These are phyloP conservation scores for Burhinus oedicnemus DNA, from an alignment of 2,113 vertebrate species.

Conservation along the genomic window DNA sequence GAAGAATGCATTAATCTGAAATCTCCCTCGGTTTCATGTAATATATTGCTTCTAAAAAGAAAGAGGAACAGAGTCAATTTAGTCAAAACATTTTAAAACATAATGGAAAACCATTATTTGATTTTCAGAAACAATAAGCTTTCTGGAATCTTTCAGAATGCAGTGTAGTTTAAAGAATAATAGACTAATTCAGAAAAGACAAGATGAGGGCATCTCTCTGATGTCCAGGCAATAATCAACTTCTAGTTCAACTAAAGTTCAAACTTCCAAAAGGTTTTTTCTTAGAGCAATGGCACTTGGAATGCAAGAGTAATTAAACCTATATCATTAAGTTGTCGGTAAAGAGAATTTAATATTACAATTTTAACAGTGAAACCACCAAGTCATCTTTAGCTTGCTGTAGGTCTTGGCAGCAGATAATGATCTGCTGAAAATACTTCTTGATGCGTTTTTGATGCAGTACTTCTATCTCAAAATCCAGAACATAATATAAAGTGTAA, in stretches of 20 bases:
- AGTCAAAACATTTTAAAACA: constrained; percentile 5
- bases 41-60: background rate
- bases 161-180: background rate
- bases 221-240: background rate
- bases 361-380: background rate
- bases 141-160: background rate
- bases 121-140: background rate
- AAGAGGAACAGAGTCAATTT: background rate
- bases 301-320: background rate
- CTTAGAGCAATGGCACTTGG: background rate
- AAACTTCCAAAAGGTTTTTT: background rate
- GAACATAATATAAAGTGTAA: background rate
- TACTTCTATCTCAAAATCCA: background rate
- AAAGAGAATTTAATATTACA: background rate
- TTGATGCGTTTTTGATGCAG: background rate
- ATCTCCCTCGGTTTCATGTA: background rate
- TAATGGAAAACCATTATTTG: background rate
- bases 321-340: background rate
- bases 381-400: background rate
- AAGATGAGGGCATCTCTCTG: background rate
- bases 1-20: background rate
- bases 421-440: background rate
- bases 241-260: background rate
- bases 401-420: background rate
- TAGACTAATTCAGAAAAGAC: background rate